Percentiles rank a stretch among this genome's conserved stretches.
Conservation (phyloP, 2,797 vertebrate species). For the Lutjanus campechanus region DNA sequence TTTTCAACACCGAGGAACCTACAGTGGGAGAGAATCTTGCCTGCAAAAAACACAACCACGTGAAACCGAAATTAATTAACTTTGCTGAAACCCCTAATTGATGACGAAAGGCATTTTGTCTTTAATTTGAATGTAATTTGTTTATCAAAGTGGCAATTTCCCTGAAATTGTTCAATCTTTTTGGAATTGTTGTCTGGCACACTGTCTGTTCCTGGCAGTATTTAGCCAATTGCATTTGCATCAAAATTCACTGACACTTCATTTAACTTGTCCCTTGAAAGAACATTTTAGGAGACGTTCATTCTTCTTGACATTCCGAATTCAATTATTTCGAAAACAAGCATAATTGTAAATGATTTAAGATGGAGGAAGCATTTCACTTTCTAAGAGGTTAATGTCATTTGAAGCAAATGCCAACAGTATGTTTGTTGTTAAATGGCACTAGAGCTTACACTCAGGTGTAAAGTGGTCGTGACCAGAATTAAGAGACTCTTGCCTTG, state of each 20-base stretch:
- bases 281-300: constrained; percentile 83
- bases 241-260: constrained; percentile 85
- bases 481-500: neutral
- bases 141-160: constrained; percentile 80
- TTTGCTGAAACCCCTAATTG: constrained; percentile 74
- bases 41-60: constrained; percentile 55
- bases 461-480: constrained; percentile 28
- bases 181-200: constrained; percentile 53
- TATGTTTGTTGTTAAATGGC: constrained; percentile 41
- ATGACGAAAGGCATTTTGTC: constrained; percentile 66
- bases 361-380: constrained; percentile 37
- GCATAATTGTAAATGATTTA: constrained; percentile 58
- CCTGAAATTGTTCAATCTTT: constrained; percentile 73
- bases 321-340: constrained; percentile 85
- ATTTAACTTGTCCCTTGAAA: constrained; percentile 86
- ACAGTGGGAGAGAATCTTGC: constrained; percentile 10
- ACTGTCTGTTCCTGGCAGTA: constrained; percentile 79
- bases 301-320: constrained; percentile 77
- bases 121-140: constrained; percentile 79
- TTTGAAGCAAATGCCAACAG: constrained; percentile 76
- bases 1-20: constrained; percentile 16
- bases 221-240: constrained; percentile 85
- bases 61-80: constrained; percentile 66
- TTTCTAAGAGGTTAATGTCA: constrained; percentile 79
- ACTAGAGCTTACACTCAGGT: constrained; percentile 19